Evolutionary conservation across 53 echinoderm and acorn worm genomes (phyloP).

Genomic region (Apostichopus leukothele): DNA sequence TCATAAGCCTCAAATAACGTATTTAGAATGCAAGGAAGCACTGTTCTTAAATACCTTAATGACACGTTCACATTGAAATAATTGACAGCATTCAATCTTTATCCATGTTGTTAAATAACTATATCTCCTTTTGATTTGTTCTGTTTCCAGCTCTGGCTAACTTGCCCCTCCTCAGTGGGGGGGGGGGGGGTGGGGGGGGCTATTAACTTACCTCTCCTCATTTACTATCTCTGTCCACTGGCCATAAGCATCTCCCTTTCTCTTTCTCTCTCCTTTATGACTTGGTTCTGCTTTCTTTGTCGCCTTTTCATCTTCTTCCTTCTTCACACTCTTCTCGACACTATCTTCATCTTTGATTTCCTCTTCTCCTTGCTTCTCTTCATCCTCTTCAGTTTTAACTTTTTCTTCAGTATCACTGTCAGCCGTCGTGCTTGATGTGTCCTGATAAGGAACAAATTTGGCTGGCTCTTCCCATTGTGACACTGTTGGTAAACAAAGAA

Average conservation of each 20-base stretch:
- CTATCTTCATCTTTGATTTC: slow-evolving; percentile 26
- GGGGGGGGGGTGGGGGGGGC: too few relatives aligned
- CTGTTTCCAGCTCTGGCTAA: too few relatives aligned
- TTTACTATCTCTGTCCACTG: slow-evolving; percentile 67
- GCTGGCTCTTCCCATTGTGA: slow-evolving; percentile 84
- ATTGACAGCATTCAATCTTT: too few relatives aligned
- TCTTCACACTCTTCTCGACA: slow-evolving; percentile 18
- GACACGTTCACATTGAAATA: too few relatives aligned
- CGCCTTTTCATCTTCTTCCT: slow-evolving; percentile 30
- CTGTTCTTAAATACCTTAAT: too few relatives aligned
- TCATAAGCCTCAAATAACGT: too few relatives aligned
- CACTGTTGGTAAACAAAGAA: slow-evolving; percentile 43
- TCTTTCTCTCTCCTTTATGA: slow-evolving; percentile 56
- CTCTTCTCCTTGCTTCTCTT: slow-evolving; percentile 18
- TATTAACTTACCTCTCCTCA: slow-evolving; percentile 44
- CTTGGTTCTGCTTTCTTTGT: slow-evolving; percentile 22
- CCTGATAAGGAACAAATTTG: slow-evolving; percentile 42
- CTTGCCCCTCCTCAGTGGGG: too few relatives aligned
- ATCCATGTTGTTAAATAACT: too few relatives aligned
- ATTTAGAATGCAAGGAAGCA: too few relatives aligned
- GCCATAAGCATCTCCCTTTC: slow-evolving; percentile 73
- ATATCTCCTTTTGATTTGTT: too few relatives aligned
- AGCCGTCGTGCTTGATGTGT: slow-evolving; percentile 1
- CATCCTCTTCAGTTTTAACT: slow-evolving; percentile 10
- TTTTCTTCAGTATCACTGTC: neutral